phyloP scores from a whole-genome alignment of 2,888 invertebrate species.

The Tetrapedia diversipes region DNA sequence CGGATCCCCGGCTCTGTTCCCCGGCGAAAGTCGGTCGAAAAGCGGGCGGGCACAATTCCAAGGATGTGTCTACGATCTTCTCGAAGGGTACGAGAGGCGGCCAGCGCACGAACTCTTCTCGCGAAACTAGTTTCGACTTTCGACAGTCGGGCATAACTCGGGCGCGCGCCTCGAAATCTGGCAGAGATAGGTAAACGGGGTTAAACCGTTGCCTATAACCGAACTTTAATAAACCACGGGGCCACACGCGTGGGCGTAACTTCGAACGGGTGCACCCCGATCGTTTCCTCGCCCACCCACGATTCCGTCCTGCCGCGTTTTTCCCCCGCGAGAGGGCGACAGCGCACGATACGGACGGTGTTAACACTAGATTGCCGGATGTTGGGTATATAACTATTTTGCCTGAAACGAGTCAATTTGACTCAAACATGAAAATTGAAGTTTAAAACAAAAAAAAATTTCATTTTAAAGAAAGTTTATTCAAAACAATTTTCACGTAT shows the following conservation, averaged over 20 bases:
- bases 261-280: conserved; percentile 1
- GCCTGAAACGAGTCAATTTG: no score
- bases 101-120: conserved; percentile 51
- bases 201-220: conserved; percentile 45
- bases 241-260: conserved; percentile 3
- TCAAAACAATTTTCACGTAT: no score
- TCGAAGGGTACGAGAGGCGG: conserved; percentile 18
- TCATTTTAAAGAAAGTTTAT: no score
- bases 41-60: conserved; percentile 61
- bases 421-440: no score
- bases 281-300: conserved; percentile 6
- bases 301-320: background rate
- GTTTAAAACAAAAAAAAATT: no score
- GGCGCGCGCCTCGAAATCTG: conserved; percentile 49
- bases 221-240: conserved; percentile 70
- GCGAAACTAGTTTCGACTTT: conserved; percentile 70
- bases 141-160: conserved; percentile 68
- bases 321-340: conserved; percentile 31
- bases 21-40: conserved; percentile 45
- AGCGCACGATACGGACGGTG: conserved; percentile 63
- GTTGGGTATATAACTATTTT: no score
- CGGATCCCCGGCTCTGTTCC: conserved; percentile 38
- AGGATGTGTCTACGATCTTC: conserved; percentile 54
- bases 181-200: conserved; percentile 58
- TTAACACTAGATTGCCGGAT: no score